Evolutionary conservation across 2,113 vertebrate species (phyloP).

Genomic region (Ameiurus melas): DNA sequence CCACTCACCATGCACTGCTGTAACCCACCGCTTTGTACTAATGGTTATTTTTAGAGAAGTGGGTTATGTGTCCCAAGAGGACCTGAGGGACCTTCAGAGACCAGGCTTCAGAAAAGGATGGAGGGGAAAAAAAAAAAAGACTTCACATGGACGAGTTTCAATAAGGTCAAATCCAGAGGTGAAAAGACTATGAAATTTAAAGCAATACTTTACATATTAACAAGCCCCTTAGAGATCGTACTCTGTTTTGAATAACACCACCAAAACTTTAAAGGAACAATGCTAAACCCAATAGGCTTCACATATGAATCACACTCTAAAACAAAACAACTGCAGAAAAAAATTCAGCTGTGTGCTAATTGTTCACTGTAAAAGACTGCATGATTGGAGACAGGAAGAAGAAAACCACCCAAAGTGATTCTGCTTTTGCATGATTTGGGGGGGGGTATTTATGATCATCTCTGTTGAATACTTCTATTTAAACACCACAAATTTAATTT

Average conservation of each 20-base stretch:
- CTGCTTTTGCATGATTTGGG: constrained; percentile 4
- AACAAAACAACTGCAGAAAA: neutral
- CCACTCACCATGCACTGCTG: constrained; percentile 18
- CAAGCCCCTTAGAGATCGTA: neutral
- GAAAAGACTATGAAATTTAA: constrained; percentile 40
- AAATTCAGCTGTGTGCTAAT: neutral
- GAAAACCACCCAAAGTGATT: constrained; percentile 28
- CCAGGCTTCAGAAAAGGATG: constrained; percentile 39
- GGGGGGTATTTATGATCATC: neutral
- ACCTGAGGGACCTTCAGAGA: constrained; percentile 51
- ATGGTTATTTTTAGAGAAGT: constrained; percentile 58
- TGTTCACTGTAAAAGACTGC: neutral
- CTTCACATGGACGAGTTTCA: constrained; percentile 49
- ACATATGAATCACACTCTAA: neutral
- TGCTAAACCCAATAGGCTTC: neutral
- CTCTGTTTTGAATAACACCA: neutral
- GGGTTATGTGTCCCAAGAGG: constrained; percentile 56
- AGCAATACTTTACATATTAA: constrained; percentile 21
- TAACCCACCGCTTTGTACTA: constrained; percentile 45
- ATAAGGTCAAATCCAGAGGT: constrained; percentile 52
- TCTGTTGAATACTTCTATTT: neutral
- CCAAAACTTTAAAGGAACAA: neutral
- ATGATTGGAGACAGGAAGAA: neutral
- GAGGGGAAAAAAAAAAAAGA: constrained; percentile 21
- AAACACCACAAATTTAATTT: neutral